Percentiles rank a stretch among this genome's conserved stretches.
Evolutionary conservation across 2,113 vertebrate genomes (phyloP).

Genomic region (Triplophysa rosa): DNA sequence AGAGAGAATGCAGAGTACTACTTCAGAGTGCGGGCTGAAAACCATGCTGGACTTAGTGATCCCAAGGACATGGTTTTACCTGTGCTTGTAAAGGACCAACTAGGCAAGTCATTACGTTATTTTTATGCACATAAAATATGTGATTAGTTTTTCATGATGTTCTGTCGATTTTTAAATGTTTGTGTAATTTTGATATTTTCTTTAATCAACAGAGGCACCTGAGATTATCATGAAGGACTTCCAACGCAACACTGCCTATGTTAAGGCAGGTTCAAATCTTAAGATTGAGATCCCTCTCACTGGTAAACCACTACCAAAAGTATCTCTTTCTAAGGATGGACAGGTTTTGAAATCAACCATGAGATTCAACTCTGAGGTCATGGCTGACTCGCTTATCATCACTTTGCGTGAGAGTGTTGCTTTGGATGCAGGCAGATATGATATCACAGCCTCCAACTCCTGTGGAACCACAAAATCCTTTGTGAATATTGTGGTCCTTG

Average conservation of each 20-base stretch:
- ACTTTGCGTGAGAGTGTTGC: slow-evolving; percentile 90
- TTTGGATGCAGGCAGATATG: slow-evolving; percentile 88
- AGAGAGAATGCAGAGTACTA: slow-evolving; percentile 92
- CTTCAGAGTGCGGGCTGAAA: slow-evolving; percentile 95
- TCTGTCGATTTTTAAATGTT: background rate
- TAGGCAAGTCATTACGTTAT: slow-evolving; percentile 75
- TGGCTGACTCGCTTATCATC: slow-evolving; percentile 88
- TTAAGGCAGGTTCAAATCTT: slow-evolving; percentile 91
- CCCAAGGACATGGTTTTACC: slow-evolving; percentile 86
- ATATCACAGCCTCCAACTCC: slow-evolving; percentile 92
- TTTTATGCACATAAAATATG: background rate
- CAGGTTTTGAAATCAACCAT: slow-evolving; percentile 86
- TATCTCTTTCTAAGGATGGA: slow-evolving; percentile 86
- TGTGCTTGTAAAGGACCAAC: slow-evolving; percentile 89
- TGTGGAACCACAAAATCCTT: slow-evolving; percentile 92
- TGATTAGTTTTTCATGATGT: background rate
- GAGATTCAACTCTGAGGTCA: slow-evolving; percentile 93
- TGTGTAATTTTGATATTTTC: slow-evolving; percentile 15
- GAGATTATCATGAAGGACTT: slow-evolving; percentile 92
- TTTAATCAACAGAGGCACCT: slow-evolving; percentile 83
- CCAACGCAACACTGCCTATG: slow-evolving; percentile 90
- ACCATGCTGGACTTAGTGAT: slow-evolving; percentile 93
- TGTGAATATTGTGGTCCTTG: slow-evolving; percentile 89
- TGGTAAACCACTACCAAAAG: slow-evolving; percentile 90
- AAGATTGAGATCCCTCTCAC: slow-evolving; percentile 94